Evolutionary conservation across 2,113 vertebrate species (phyloP).

Genomic region (Neolamprologus hecqui): DNA sequence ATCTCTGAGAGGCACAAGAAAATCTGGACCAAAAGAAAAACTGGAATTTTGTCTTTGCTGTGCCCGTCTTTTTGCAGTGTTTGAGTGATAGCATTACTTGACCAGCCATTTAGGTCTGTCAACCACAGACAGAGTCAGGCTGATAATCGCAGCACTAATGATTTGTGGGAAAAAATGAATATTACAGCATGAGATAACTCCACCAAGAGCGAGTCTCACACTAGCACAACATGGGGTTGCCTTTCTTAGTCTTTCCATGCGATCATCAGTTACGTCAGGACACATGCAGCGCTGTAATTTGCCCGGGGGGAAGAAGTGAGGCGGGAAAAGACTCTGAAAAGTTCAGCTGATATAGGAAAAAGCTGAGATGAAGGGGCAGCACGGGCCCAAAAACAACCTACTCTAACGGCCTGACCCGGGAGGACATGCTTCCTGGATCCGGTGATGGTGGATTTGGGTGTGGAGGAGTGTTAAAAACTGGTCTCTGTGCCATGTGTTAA

Average conservation of each 20-base stretch:
- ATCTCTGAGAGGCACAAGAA: constrained; percentile 13
- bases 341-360: constrained; percentile 8
- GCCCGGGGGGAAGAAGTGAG: not conserved
- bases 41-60: not conserved
- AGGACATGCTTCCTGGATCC: constrained; percentile 24
- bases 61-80: not conserved
- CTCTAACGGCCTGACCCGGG: not conserved
- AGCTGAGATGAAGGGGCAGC: not conserved
- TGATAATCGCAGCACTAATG: constrained; percentile 10
- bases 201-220: not conserved
- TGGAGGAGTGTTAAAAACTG: not conserved
- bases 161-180: constrained; percentile 5
- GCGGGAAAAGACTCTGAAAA: not conserved
- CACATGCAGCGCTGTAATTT: constrained; percentile 15
- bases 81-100: constrained; percentile 1
- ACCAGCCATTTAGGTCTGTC: not conserved
- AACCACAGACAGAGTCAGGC: not conserved
- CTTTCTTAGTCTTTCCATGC: constrained; percentile 38
- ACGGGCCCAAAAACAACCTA: not conserved
- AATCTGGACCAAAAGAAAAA: not conserved
- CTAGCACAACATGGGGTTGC: not conserved
- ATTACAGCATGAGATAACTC: constrained; percentile 22
- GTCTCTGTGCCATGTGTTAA: constrained; percentile 29
- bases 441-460: not conserved
- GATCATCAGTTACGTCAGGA: constrained; percentile 27